A percentile compares a stretch with the other conserved stretches of the same genome.
These are phyloP conservation scores for Alviniconcha marisindica DNA, from an alignment of 1,140 invertebrate species.

Conservation along the genomic window DNA sequence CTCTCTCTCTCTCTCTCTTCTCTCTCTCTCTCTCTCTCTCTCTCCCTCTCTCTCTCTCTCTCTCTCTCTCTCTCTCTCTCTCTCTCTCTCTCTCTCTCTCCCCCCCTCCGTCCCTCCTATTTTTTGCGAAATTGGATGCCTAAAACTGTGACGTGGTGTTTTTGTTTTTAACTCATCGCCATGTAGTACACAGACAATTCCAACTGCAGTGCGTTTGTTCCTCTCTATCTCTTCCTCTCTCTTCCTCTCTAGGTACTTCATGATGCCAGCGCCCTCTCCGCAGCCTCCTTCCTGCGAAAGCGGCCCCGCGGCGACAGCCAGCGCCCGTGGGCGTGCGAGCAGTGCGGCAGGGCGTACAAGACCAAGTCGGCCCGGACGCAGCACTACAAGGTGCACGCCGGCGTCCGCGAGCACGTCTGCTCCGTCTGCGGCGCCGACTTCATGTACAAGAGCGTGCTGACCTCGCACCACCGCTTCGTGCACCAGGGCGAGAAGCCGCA, in stretches of 20 bases:
- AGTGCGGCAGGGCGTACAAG: slow-evolving; percentile 25
- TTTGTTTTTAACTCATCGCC: neutral
- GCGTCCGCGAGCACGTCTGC: neutral
- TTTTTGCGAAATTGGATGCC: neutral
- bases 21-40: neutral
- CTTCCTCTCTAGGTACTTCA: neutral
- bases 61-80: neutral
- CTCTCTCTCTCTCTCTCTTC: no score
- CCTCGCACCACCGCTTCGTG: neutral
- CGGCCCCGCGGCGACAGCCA: neutral
- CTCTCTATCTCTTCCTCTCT: slow-evolving; percentile 7
- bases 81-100: slow-evolving; percentile 18
- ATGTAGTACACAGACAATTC: neutral
- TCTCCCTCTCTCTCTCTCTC: neutral
- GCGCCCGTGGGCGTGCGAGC: slow-evolving; percentile 1
- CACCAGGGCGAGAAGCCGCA: slow-evolving; percentile 31
- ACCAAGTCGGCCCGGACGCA: neutral
- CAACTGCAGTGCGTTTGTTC: neutral
- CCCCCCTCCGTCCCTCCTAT: neutral
- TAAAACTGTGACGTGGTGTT: neutral
- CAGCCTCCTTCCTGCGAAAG: neutral
- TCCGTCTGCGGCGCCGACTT: neutral
- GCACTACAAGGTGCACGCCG: slow-evolving; percentile 11
- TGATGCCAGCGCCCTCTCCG: neutral
- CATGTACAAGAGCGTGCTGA: slow-evolving; percentile 9